These are phyloP conservation scores for Pardalotus punctatus DNA, from an alignment of 2,113 vertebrate genomes.

Conservation along the genomic window DNA sequence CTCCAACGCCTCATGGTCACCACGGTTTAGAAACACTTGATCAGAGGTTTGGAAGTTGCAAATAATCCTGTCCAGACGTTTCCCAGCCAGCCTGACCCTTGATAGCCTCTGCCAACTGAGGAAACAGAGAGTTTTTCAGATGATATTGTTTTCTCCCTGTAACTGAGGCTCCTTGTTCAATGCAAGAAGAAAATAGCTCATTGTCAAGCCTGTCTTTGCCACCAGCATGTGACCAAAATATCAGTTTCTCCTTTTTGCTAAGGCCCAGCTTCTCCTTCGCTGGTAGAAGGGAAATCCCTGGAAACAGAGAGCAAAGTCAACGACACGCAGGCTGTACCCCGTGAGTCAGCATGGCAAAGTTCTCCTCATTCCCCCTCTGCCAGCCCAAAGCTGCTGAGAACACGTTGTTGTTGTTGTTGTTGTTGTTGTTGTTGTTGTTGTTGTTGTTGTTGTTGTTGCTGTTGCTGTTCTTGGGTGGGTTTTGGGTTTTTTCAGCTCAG, in stretches of 20 bases:
- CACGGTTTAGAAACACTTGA: neutral
- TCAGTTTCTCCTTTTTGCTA: neutral
- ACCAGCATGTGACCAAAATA: neutral
- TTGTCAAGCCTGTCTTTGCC: conserved; percentile 7
- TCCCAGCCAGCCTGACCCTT: neutral
- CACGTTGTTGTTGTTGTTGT: fast-evolving
- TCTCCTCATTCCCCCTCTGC: neutral
- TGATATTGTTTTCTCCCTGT: neutral
- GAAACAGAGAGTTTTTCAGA: conserved; percentile 16
- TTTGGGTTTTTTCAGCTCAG: neutral
- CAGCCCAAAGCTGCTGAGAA: neutral
- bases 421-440: neutral
- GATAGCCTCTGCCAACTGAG: neutral
- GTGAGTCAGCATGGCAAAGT: neutral
- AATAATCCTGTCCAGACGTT: neutral
- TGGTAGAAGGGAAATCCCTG: conserved; percentile 27
- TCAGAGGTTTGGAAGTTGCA: neutral
- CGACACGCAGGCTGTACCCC: fast-evolving
- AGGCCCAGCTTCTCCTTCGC: neutral
- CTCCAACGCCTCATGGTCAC: neutral
- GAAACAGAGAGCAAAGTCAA: neutral
- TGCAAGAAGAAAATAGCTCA: neutral
- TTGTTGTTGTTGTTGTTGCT: neutral
- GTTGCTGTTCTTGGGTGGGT: neutral
- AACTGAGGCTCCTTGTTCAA: conserved; percentile 17